Evolutionary conservation across 2,888 invertebrate genomes (phyloP), one percentile per base, ranked within the genome.

Genomic region (Scaptomyza flava): DNA sequence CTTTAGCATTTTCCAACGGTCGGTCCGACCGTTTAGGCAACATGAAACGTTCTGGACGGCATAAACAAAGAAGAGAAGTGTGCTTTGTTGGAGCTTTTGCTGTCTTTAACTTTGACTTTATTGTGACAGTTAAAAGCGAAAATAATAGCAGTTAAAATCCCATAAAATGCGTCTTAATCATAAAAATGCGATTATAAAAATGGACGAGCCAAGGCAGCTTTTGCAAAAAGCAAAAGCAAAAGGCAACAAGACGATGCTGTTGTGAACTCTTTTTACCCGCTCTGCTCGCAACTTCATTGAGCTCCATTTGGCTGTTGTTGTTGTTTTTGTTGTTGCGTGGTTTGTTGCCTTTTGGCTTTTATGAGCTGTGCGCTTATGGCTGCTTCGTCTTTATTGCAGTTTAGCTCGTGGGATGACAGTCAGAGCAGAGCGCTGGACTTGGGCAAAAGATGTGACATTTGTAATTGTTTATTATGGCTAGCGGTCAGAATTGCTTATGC

Each of bases 91-190:
- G 74, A 70, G 83, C 77, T 83, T 71, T 87, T 56, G 79, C 68
- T 82, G 82, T 81, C 82, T 86, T 88, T 84, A 88, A 88, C 79
- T 84, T 82, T 83, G 87, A 83, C 84, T 84, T 84, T 84, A 84
- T 84, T 84, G 84, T 84, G 84, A 87, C 89, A 83, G 85, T 87
- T 89, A 88, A 85, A 87, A 88, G 85, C 81, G 81, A 88, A 83
- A 88, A 85, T 88, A 87, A 85, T 84, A 85, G 87, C 85, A 85
- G 85, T 88, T 83, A 85, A 84, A 84, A 87, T 85, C 75, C 70
- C 85, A 89, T 89, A 85, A 89, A 89, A 89, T 77, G 82, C 81
- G 89, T 85, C 89, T 89, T 89, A 89, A 89, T 89, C 89, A 89
- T 89, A 89, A 88, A 88, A 89, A 80, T 84, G 88, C 87, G 84